Evolutionary conservation across 2,113 vertebrate species (phyloP), one percentile per base, ranked within the genome.

Genomic region (Tapirus terrestris): DNA sequence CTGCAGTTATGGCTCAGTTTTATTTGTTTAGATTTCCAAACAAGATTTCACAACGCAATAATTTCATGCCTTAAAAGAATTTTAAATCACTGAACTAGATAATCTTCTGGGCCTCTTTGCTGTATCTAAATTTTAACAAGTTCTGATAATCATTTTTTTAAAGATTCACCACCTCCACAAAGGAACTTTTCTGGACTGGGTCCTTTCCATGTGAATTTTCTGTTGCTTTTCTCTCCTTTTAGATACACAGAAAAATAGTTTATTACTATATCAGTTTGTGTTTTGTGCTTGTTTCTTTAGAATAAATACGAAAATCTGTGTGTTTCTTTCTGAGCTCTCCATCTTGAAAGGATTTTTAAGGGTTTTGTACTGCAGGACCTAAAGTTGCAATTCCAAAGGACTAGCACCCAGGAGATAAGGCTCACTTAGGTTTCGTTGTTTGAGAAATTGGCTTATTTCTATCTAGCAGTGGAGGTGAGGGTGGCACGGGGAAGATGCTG

Each of bases 1-100:
- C 23, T 33, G 2, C 23, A 72, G 31, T n/a, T 5, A 70, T 0
- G 10, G 10, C 3, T 68, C 4, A 11, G 6, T 68, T 81, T 58
- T 79, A 53, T 84, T 70, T 91, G 11, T 43, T 96, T 92, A 27
- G 48, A 33, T 87, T 82, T 96, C 79, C 39, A 87, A 83, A 17
- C 43, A 85, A 83, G n/a, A 94, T 81, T 79, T 95, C 76, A 94
- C 31, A 6, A 90, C 56, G 43, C 63, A 92, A 86, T 11, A 36
- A 70, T 68, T 23, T 36, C 39, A 63, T 31, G 5, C 1, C 48
- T 89, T 61, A 48, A 8, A 68, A 85, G 51, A 53, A 63, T 48
- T 60, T 21, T 23, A 68, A 76, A 63, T 92, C 56, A 68, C 48
- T 80, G 18, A 89, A 80, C 9, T n/a, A 91, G 56, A 39, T n/a